Evolutionary conservation across 2,113 vertebrate species (phyloP).

Genomic region (Triplophysa tibetana): DNA sequence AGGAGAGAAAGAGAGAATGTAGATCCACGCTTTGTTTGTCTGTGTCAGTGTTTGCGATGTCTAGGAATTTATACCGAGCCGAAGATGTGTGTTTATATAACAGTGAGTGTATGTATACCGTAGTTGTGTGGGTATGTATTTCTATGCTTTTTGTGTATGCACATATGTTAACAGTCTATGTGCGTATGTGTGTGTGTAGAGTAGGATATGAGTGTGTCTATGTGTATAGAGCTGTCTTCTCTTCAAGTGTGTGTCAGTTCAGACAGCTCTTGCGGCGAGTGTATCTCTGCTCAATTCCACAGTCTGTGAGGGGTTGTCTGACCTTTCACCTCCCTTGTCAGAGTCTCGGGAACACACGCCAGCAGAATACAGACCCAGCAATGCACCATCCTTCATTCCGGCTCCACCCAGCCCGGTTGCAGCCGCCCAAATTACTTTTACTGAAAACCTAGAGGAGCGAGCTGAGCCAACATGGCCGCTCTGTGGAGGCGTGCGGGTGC

Average conservation of each 20-base stretch:
- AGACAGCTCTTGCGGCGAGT: constrained; percentile 25
- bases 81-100: constrained; percentile 8
- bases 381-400: background rate
- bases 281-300: constrained; percentile 36
- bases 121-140: background rate
- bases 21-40: background rate
- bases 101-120: background rate
- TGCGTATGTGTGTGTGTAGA: background rate
- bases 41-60: background rate
- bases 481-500: background rate
- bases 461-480: background rate
- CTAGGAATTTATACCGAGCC: background rate
- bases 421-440: background rate
- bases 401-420: background rate
- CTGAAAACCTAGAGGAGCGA: background rate
- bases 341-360: background rate
- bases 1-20: too few relatives aligned
- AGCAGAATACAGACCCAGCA: background rate
- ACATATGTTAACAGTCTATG: background rate
- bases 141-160: background rate
- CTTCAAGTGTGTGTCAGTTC: constrained; percentile 19
- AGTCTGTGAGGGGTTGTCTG: constrained; percentile 25
- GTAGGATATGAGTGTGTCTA: background rate
- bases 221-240: constrained; percentile 13
- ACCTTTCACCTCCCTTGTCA: constrained; percentile 20